These are phyloP conservation scores for Verasper variegatus DNA, from an alignment of 2,113 vertebrate genomes.

Conservation along the genomic window DNA sequence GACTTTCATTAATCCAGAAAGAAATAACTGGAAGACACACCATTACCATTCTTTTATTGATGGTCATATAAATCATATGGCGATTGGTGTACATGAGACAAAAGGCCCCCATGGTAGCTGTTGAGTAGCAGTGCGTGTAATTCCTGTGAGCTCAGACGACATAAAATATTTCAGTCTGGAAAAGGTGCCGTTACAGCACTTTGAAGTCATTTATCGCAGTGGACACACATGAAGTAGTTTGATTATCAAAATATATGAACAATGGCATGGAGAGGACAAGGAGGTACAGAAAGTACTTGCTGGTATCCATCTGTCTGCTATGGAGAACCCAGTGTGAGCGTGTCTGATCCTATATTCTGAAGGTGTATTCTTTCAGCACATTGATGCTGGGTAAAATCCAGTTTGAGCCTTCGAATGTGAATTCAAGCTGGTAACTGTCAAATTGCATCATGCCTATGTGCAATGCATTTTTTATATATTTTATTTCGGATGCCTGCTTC, in stretches of 20 bases:
- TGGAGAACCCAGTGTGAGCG: background rate
- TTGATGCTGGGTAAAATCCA: constrained; percentile 1
- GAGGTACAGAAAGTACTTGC: background rate
- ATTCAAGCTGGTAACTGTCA: background rate
- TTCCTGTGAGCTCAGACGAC: constrained; percentile 37
- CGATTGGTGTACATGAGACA: constrained; percentile 14
- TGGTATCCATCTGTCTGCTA: background rate
- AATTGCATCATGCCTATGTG: constrained; percentile 10
- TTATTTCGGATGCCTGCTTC: background rate
- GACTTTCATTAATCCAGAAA: constrained; percentile 65
- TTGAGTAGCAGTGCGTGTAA: constrained; percentile 54
- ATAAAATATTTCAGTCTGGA: constrained; percentile 52
- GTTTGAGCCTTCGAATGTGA: constrained; percentile 24
- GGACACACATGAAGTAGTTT: constrained; percentile 10
- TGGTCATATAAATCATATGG: constrained; percentile 55
- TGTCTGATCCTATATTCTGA: constrained; percentile 25
- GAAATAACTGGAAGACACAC: constrained; percentile 40
- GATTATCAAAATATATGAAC: constrained; percentile 47
- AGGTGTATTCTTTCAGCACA: constrained; percentile 3
- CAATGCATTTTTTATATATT: background rate
- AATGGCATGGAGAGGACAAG: background rate
- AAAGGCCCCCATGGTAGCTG: constrained; percentile 48
- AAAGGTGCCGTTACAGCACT: constrained; percentile 43
- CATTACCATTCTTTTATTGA: constrained; percentile 49
- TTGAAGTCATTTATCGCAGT: constrained; percentile 35